Conservation (phyloP, 2,888 invertebrate genomes). For the Gastrophysa polygoni region DNA sequence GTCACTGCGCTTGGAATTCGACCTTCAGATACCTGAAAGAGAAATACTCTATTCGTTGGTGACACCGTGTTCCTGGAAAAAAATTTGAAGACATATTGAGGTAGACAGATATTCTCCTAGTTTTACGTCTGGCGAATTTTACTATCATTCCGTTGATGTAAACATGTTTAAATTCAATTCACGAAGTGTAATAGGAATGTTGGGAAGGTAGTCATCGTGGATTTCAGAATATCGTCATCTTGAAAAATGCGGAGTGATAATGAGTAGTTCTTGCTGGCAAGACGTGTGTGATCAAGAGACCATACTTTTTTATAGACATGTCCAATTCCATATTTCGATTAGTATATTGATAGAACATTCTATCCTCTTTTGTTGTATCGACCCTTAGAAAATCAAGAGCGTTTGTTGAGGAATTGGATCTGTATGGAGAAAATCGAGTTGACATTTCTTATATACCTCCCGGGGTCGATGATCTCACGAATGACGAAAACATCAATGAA, state of each 20-base stretch:
- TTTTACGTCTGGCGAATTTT: not conserved
- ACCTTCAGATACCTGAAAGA: too few relatives aligned
- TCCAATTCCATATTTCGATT: too few relatives aligned
- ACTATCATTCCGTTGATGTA: not conserved
- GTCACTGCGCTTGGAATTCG: too few relatives aligned
- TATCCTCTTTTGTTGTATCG: too few relatives aligned
- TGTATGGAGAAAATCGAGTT: not conserved
- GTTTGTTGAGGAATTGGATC: not conserved
- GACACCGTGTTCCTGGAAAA: too few relatives aligned
- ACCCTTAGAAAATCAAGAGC: not conserved
- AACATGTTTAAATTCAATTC: not conserved
- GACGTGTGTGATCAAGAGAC: too few relatives aligned
- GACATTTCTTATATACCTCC: slow-evolving; percentile 1
- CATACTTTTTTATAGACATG: too few relatives aligned
- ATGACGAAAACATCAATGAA: not conserved
- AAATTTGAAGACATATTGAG: too few relatives aligned
- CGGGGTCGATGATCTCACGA: not conserved
- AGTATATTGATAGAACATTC: too few relatives aligned
- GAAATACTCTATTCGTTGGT: too few relatives aligned
- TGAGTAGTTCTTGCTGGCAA: not conserved
- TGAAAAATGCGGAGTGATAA: not conserved
- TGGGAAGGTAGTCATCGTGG: not conserved
- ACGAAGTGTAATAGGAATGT: slow-evolving; percentile 1
- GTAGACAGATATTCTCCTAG: too few relatives aligned
- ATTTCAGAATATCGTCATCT: slow-evolving; percentile 6